phyloP scores from a whole-genome alignment of 2,113 vertebrate genomes.

The Campylomormyrus tamandua region DNA sequence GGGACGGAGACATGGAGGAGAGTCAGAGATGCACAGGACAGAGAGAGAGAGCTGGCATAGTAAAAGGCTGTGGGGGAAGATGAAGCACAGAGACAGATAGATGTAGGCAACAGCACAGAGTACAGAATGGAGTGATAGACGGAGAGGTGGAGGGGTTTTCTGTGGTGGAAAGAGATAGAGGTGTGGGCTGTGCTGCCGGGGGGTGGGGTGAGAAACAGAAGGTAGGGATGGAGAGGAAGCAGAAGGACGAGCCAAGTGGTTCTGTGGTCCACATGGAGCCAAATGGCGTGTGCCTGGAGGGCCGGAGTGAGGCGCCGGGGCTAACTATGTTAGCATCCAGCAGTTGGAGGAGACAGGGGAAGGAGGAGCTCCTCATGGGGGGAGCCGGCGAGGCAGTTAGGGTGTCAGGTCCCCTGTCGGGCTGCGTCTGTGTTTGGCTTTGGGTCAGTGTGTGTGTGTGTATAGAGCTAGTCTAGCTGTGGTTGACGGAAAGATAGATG shows the following conservation, averaged over 20 bases:
- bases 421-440: background rate
- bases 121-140: background rate
- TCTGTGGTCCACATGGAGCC: background rate
- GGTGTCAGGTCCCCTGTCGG: background rate
- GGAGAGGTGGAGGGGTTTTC: background rate
- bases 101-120: background rate
- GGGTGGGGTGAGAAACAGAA: background rate
- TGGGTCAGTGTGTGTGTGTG: background rate
- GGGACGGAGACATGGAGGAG: background rate
- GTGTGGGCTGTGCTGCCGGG: background rate
- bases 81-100: background rate
- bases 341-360: background rate
- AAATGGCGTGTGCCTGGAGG: background rate
- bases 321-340: background rate
- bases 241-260: background rate
- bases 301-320: background rate
- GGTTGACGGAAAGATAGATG: background rate
- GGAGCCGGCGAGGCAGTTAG: background rate
- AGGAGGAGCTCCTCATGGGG: background rate
- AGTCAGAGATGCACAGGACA: background rate
- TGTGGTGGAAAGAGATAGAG: background rate
- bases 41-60: background rate
- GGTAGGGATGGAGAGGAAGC: background rate
- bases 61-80: background rate
- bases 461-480: background rate